phyloP scores from a whole-genome alignment of 1,140 invertebrate species.

The Venturia canescens region DNA sequence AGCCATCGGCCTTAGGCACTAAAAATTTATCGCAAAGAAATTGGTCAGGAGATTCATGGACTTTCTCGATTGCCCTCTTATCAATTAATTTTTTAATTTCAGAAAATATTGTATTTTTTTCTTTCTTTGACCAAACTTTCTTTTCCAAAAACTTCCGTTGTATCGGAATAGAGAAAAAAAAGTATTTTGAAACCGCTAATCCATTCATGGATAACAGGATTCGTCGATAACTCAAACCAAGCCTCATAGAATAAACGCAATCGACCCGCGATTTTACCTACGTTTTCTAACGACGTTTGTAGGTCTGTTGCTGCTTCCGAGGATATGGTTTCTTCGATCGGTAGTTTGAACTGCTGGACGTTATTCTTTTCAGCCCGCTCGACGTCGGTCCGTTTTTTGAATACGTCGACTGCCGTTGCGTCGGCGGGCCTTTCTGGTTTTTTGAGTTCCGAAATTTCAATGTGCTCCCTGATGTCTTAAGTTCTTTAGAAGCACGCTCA shows the following conservation, averaged over 20 bases:
- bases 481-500: slow-evolving; percentile 25
- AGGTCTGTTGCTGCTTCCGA: background rate
- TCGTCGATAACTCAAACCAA: background rate
- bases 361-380: background rate
- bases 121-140: slow-evolving; percentile 11
- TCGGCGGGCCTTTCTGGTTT: slow-evolving; percentile 37
- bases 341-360: background rate
- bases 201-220: background rate
- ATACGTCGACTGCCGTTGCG: background rate
- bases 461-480: background rate
- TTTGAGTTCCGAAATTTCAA: background rate
- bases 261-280: slow-evolving; percentile 1
- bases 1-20: background rate
- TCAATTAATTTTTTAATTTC: background rate
- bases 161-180: background rate
- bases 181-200: slow-evolving; percentile 16
- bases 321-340: background rate
- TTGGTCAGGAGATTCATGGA: background rate
- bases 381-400: background rate
- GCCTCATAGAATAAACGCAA: slow-evolving; percentile 43
- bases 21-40: background rate
- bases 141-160: background rate
- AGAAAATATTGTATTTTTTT: background rate
- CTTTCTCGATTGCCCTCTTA: background rate
- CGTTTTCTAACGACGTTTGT: slow-evolving; percentile 5